phyloP scores from a whole-genome alignment of 1,140 invertebrate genomes.

The Nautilus pompilius region DNA sequence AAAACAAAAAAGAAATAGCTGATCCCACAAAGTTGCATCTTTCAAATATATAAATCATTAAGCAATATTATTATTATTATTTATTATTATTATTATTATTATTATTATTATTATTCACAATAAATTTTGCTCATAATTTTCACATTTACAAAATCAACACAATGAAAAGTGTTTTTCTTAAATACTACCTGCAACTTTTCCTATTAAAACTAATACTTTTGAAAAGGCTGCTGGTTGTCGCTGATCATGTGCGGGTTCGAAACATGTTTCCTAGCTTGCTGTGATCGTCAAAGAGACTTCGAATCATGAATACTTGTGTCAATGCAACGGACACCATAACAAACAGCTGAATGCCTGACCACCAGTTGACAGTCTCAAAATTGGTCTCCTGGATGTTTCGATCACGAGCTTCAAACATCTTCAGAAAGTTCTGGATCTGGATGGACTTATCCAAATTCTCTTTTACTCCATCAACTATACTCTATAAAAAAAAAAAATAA shows the following conservation, averaged over 20 bases:
- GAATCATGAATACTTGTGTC: constrained; percentile 65
- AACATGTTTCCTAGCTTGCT: constrained; percentile 43
- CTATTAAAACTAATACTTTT: too few relatives aligned
- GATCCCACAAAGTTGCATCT: too few relatives aligned
- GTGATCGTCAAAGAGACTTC: constrained; percentile 68
- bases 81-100: too few relatives aligned
- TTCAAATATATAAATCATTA: too few relatives aligned
- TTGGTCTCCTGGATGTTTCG: constrained; percentile 75
- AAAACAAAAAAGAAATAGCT: too few relatives aligned
- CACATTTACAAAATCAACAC: too few relatives aligned
- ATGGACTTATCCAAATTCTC: constrained; percentile 64
- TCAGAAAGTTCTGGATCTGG: constrained; percentile 70
- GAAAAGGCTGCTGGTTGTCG: too few relatives aligned
- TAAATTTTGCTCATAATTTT: too few relatives aligned
- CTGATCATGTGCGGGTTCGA: not conserved
- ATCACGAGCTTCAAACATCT: constrained; percentile 73
- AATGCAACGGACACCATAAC: constrained; percentile 70
- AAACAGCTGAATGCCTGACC: constrained; percentile 69
- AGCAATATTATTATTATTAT: too few relatives aligned
- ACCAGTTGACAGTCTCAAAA: constrained; percentile 69
- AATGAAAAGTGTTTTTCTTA: too few relatives aligned
- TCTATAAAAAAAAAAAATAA: constrained; percentile 45
- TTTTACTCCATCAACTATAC: constrained; percentile 62
- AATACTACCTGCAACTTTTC: too few relatives aligned
- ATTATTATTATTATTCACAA: too few relatives aligned